These are phyloP conservation scores for Anisognathus igniventris DNA, from an alignment of 2,797 vertebrate genomes.

Conservation along the genomic window DNA sequence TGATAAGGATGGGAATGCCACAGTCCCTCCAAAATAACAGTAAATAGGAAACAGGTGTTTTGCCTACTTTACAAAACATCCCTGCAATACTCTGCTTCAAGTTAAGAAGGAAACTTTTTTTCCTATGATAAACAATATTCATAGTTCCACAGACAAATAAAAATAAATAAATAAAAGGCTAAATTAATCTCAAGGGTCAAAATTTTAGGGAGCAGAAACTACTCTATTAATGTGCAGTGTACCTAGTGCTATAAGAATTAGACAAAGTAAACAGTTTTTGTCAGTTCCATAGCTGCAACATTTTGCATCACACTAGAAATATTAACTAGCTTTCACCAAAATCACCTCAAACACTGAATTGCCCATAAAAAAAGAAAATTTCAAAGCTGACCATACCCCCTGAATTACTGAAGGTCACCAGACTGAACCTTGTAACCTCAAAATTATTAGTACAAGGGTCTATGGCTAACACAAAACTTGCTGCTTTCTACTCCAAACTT, in stretches of 20 bases:
- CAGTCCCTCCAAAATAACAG: neutral
- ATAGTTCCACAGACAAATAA: neutral
- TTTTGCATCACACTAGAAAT: neutral
- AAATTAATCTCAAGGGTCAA: neutral
- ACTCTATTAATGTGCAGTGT: neutral
- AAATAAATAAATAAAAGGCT: neutral
- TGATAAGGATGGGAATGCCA: neutral
- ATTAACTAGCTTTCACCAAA: neutral
- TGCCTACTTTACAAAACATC: neutral
- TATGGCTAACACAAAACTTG: neutral
- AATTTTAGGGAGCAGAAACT: neutral
- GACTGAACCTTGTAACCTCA: neutral
- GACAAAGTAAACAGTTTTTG: neutral
- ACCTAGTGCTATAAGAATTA: neutral
- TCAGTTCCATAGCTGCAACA: neutral
- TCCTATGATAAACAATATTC: neutral
- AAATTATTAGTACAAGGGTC: neutral
- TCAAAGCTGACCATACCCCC: neutral
- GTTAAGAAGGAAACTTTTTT: neutral
- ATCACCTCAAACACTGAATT: neutral
- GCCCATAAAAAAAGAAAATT: neutral
- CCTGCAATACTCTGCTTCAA: neutral
- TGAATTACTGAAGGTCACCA: neutral
- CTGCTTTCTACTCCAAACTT: neutral
- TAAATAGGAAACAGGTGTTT: neutral